Base-by-base conservation (phyloP, 2,888 invertebrate genomes). In the Callinectes sapidus region DNA sequence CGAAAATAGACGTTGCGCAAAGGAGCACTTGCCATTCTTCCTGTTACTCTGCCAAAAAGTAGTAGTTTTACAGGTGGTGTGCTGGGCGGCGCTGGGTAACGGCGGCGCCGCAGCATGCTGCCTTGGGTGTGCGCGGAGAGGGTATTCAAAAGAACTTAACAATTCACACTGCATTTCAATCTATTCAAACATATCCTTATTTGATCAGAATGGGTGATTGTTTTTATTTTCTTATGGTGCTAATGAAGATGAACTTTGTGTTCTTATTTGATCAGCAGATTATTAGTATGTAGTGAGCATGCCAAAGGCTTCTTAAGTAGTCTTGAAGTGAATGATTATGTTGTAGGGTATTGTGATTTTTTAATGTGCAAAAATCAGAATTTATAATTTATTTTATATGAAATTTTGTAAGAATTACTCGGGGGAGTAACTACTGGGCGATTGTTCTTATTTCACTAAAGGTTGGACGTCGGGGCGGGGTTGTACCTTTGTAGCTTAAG, bases 191-290 rank as follows among this genome's bases (percentile, higher is more conserved):
- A 88, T 85, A 92, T 55, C 81, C 55, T 92, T 92, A 48, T 89
- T 90, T 89, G 32, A 88, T 42, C 88, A 89, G 89, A 88, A 61
- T 87, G 77, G 90, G 92, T 90, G 54, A 61, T 92, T 90, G 87
- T 77, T 92, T 61, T 92, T 90, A 90, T 90, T 92, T 92, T 92
- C 92, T 92, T 90, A 92, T 92, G 92, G 92, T 92, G 92, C 92
- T 92, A 92, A 90, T 92, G 54, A 92, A 87, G 87, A 92, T 90
- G 90, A 90, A 87, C 71, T 39, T 91, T 91, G 87, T 90, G 71
- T 90, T 92, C 90, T 54, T 61, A 55, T 89, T 90, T 77, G 42
- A 87, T 92, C 61, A 87, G 85, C 66, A 92, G 81, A 55, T 54
- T 88, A 55, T 54, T 88, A 61, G 86, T 91, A 92, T 39, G 92